Conservation (phyloP, 1,140 invertebrate genomes). For the Planococcus citri region DNA sequence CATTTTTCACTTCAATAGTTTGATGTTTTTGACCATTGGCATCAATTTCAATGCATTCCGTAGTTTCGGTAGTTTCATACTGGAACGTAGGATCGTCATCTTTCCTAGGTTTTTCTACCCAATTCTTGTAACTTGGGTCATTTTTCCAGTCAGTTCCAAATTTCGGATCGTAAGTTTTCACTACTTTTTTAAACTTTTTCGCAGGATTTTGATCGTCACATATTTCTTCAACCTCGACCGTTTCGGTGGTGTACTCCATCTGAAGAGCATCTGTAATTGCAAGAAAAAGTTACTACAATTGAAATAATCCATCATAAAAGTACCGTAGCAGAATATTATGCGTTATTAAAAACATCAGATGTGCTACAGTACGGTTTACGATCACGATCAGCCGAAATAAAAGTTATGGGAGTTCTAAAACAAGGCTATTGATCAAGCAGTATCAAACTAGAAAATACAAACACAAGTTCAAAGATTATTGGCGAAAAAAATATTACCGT, state of each 20-base stretch:
- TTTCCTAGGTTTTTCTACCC: constrained; percentile 2
- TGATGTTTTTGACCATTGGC: neutral
- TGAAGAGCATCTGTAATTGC: neutral
- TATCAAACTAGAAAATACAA: too few species aligned
- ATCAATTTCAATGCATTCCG: constrained; percentile 5
- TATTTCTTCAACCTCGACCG: constrained; percentile 9
- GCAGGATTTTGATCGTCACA: constrained; percentile 2
- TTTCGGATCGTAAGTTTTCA: neutral
- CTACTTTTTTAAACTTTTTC: constrained; percentile 1
- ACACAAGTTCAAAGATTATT: too few species aligned
- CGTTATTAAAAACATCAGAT: too few species aligned
- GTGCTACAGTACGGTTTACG: too few species aligned
- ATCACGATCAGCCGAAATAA: too few species aligned
- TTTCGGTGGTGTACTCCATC: constrained; percentile 8
- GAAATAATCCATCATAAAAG: too few species aligned
- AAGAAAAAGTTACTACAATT: too few species aligned
- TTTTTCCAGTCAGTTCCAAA: constrained; percentile 1
- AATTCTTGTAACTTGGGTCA: constrained; percentile 6
- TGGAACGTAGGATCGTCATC: neutral
- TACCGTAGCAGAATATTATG: too few species aligned
- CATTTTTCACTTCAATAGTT: neutral
- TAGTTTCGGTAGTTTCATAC: neutral
- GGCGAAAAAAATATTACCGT: too few species aligned
- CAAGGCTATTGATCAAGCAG: too few species aligned
- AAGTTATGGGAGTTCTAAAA: too few species aligned